Percentiles rank a stretch among this genome's conserved stretches.
phyloP scores from a whole-genome alignment of 2,797 vertebrate species.

The Manis pentadactyla region DNA sequence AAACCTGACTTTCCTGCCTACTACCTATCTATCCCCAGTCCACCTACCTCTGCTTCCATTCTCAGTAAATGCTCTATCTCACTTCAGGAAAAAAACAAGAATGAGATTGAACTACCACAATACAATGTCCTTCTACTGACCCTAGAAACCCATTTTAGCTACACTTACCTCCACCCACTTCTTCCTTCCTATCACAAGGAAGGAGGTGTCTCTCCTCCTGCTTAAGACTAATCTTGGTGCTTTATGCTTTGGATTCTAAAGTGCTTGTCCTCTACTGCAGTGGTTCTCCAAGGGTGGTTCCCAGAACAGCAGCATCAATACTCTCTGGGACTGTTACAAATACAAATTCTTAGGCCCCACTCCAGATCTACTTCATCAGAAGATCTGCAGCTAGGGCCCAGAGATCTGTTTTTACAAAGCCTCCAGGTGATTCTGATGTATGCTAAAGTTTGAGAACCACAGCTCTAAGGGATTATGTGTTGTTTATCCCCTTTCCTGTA shows the following conservation, averaged over 20 bases:
- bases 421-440: neutral
- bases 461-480: neutral
- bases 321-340: conserved; percentile 11
- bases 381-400: neutral
- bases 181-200: conserved; percentile 32
- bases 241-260: neutral
- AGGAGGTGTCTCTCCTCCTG: neutral
- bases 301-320: neutral
- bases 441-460: neutral
- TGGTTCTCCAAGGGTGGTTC: neutral
- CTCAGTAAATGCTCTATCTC: neutral
- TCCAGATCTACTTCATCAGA: conserved; percentile 5
- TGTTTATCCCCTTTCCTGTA: neutral
- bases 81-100: conserved; percentile 40
- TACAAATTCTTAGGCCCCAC: conserved; percentile 28
- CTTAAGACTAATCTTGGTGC: neutral
- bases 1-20: conserved; percentile 30
- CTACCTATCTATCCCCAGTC: neutral
- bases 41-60: conserved; percentile 22
- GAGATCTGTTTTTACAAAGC: conserved; percentile 36
- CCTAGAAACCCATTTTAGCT: neutral
- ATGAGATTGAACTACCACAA: conserved; percentile 32
- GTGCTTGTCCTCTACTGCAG: neutral
- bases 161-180: neutral
- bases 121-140: conserved; percentile 16